Conservation (phyloP, 2,888 invertebrate species). For the Colostygia pectinataria region DNA sequence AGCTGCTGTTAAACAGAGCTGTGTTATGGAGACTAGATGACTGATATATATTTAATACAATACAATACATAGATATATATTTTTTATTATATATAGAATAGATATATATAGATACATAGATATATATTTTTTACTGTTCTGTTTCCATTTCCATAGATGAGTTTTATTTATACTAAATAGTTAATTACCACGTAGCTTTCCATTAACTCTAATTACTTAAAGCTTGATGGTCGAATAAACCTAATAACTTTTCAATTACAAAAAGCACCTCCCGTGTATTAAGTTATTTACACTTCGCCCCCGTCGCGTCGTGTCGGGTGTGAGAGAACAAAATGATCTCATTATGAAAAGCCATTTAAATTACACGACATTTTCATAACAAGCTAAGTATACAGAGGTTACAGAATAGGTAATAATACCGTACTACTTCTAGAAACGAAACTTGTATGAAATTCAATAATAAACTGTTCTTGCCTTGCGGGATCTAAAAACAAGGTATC, state of each 20-base stretch:
- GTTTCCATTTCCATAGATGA: too few relatives aligned
- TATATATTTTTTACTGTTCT: too few relatives aligned
- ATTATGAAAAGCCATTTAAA: constrained; percentile 58
- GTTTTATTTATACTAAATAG: too few relatives aligned
- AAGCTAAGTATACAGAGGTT: constrained; percentile 30
- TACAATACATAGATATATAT: too few relatives aligned
- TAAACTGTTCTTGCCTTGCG: too few relatives aligned
- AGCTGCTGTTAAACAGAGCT: too few relatives aligned
- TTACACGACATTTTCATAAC: constrained; percentile 45
- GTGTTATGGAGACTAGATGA: too few relatives aligned
- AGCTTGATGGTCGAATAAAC: background rate
- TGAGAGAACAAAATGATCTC: constrained; percentile 31
- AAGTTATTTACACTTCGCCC: constrained; percentile 25
- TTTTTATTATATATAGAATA: too few relatives aligned
- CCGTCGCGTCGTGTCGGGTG: constrained; percentile 20
- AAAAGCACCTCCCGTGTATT: constrained; percentile 9
- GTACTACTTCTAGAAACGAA: background rate
- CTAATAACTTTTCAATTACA: constrained; percentile 19
- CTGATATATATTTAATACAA: too few relatives aligned
- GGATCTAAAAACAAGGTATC: too few relatives aligned
- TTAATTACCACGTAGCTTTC: background rate
- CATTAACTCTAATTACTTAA: background rate
- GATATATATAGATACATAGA: too few relatives aligned
- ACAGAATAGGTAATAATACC: constrained; percentile 3
- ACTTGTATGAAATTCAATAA: background rate